phyloP scores from a whole-genome alignment of 30 jellyfish, hydroid and myxozoan species.

The Sanderia malayensis region DNA sequence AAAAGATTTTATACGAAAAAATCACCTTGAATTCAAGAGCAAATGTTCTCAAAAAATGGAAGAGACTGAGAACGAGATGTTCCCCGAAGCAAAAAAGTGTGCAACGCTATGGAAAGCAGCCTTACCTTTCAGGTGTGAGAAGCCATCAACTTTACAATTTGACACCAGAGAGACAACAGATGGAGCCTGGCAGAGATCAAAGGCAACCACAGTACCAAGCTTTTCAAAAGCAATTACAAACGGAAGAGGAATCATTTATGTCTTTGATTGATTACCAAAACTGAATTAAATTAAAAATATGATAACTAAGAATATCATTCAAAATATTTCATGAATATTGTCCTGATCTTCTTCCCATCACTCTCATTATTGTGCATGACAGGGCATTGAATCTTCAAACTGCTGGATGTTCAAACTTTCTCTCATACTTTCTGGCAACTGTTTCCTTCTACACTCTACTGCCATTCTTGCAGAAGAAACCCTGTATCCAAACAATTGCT shows the following conservation, averaged over 20 bases:
- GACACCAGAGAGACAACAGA: no score
- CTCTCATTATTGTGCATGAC: slow-evolving; percentile 3
- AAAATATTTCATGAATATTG: background rate
- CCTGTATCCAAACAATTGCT: slow-evolving; percentile 9
- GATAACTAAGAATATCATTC: background rate
- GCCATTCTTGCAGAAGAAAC: slow-evolving; percentile 5
- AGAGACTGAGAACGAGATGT: background rate
- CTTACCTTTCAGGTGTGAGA: no score
- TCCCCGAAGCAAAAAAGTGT: background rate
- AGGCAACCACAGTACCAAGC: no score
- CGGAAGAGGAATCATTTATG: background rate
- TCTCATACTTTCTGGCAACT: no score
- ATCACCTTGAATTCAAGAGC: slow-evolving; percentile 4
- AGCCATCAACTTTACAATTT: no score
- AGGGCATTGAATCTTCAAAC: background rate
- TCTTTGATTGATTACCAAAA: background rate
- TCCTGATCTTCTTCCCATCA: no score
- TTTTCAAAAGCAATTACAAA: background rate
- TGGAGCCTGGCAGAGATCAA: no score
- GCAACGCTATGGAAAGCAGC: no score
- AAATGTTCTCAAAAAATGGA: background rate
- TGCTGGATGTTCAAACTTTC: no score
- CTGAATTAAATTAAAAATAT: background rate
- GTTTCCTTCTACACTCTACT: no score
- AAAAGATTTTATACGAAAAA: no score